phyloP scores from a whole-genome alignment of 2,888 invertebrate genomes.

The Scaeva pyrastri region DNA sequence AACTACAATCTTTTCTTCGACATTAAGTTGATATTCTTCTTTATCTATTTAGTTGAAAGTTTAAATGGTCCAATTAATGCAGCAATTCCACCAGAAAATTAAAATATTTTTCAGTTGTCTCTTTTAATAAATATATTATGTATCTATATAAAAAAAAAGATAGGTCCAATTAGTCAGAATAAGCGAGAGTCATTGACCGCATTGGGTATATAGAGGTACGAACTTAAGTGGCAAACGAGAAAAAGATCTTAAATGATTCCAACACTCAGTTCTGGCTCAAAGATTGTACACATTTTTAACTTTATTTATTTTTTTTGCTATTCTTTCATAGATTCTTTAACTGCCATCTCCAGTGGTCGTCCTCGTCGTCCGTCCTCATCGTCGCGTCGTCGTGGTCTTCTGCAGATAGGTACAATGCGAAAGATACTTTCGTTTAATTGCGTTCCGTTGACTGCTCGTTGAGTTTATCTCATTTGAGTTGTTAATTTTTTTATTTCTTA shows the following conservation, averaged over 20 bases:
- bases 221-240: slow-evolving; percentile 9
- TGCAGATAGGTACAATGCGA: slow-evolving; percentile 44
- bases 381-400: neutral
- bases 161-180: slow-evolving; percentile 59
- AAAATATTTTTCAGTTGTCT: slow-evolving; percentile 2
- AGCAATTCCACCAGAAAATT: neutral
- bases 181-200: slow-evolving; percentile 65
- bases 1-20: neutral
- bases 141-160: no score
- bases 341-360: slow-evolving; percentile 21
- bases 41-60: neutral
- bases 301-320: neutral
- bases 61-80: slow-evolving; percentile 7
- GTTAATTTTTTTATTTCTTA: slow-evolving; percentile 35
- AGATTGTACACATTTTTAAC: slow-evolving; percentile 13
- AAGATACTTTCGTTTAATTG: slow-evolving; percentile 76
- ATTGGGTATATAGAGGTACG: slow-evolving; percentile 40
- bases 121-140: slow-evolving; percentile 26
- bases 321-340: slow-evolving; percentile 39
- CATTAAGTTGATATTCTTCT: neutral
- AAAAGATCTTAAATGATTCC: slow-evolving; percentile 45
- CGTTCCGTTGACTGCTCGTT: slow-evolving; percentile 50
- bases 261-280: slow-evolving; percentile 32
- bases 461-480: slow-evolving; percentile 39
- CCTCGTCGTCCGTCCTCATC: neutral